Evolutionary conservation across 2,888 invertebrate species (phyloP), one percentile per base, ranked within the genome.

Genomic region (Ornithoptera priamus): DNA sequence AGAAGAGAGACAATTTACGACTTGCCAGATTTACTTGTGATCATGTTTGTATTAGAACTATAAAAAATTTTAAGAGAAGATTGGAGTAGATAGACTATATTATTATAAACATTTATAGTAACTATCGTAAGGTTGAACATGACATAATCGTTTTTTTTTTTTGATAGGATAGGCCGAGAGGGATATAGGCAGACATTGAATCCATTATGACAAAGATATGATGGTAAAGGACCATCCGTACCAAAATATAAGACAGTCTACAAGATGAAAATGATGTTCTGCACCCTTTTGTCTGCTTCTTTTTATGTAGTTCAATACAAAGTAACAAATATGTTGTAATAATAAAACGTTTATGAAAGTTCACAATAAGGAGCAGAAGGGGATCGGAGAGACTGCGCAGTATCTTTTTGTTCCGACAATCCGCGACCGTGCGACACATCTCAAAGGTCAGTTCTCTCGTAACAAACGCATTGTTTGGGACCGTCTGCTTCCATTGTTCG

Each of bases 391-490:
- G 39, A 53, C 36, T 64, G 36, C 66, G 36, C 66, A 66, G 12
- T 63, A n/a, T 59, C 22, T 59, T 72, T 73, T 75, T 73, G 73
- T 75, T 71, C 63, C 17, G 46, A 56, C 62, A 58, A 58, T 65
- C 50, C 64, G 71, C 70, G 59, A 69, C 42, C 65, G 65, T 64
- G 61, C 61, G 61, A 24, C n/a, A 30, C 53, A 56, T 67, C 64
- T 67, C 61, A 71, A 70, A 75, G 75, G 75, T 69, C 74, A 59
- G 72, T 69, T 73, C 64, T 68, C 71, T 72, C 60, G n/a, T 56
- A 64, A 73, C 74, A 75, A 74, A 75, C 69, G 75, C 71, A 75
- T 71, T 72, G 74, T 73, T 71, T 46, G 62, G 30, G 15, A n/a
- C 42, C 42, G 64, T 61, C 18, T 17, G 36, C 50, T 46, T 42